These are phyloP conservation scores for Eulemur rubriventer DNA, from an alignment of 2,797 vertebrate genomes.

Conservation along the genomic window DNA sequence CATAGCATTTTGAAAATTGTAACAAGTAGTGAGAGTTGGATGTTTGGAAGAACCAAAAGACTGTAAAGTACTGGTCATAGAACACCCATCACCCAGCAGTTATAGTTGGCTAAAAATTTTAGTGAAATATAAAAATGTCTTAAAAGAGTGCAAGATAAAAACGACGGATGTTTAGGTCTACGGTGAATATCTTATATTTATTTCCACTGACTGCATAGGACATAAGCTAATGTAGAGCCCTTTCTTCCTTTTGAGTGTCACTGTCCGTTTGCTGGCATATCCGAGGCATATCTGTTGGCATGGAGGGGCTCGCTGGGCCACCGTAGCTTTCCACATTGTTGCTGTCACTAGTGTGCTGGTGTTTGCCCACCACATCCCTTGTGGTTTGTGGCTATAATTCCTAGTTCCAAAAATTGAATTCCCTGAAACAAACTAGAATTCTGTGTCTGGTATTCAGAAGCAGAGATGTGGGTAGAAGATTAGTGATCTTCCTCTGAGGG, in stretches of 20 bases:
- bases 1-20: slow-evolving; percentile 35
- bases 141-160: neutral
- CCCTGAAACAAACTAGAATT: neutral
- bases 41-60: neutral
- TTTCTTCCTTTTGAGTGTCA: neutral
- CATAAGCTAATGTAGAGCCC: neutral
- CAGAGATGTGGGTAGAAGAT: neutral
- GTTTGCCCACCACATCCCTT: neutral
- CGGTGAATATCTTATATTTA: neutral
- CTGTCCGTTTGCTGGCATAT: neutral
- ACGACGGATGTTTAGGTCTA: neutral
- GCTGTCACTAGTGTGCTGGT: neutral
- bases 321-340: neutral
- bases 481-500: neutral
- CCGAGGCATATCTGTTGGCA: neutral
- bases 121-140: neutral
- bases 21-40: neutral
- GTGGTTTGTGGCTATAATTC: neutral
- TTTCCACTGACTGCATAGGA: neutral
- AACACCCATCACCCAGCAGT: neutral
- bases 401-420: neutral
- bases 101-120: neutral
- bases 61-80: neutral
- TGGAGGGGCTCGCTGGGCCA: neutral
- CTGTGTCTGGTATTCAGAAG: neutral